These are phyloP conservation scores for Elanus axillaris DNA, from an alignment of 2,113 vertebrate genomes.

Conservation along the genomic window DNA sequence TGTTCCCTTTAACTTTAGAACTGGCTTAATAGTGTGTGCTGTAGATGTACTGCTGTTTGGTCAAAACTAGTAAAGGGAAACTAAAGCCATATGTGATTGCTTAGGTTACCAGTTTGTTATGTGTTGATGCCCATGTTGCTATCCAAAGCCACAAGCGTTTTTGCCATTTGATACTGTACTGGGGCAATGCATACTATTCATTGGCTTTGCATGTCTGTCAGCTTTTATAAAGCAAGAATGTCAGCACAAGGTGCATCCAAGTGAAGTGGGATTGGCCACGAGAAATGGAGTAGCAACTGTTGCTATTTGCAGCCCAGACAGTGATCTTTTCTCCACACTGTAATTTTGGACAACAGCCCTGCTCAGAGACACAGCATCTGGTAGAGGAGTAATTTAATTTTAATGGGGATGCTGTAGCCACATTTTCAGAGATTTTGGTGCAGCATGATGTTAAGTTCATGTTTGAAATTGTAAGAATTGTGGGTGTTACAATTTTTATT, in stretches of 20 bases:
- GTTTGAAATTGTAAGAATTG: not conserved
- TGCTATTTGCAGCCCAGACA: constrained; percentile 69
- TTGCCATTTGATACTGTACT: constrained; percentile 53
- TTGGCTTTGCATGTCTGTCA: constrained; percentile 53
- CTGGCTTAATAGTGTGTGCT: not conserved
- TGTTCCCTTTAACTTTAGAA: not conserved
- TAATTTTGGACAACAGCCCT: not conserved
- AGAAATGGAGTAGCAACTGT: constrained; percentile 70
- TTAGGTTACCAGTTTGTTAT: constrained; percentile 44
- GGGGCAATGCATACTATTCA: constrained; percentile 32
- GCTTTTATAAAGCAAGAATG: constrained; percentile 53
- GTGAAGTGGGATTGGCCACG: constrained; percentile 41
- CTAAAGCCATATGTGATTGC: not conserved
- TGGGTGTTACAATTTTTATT: not conserved
- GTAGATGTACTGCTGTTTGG: not conserved
- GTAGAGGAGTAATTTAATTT: not conserved
- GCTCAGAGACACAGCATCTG: not conserved
- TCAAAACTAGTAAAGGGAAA: not conserved
- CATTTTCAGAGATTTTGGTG: not conserved
- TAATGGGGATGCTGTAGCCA: not conserved
- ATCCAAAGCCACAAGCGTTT: constrained; percentile 55
- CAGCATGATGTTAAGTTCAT: not conserved
- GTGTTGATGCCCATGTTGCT: constrained; percentile 66
- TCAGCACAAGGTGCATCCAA: constrained; percentile 46
- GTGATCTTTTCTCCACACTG: constrained; percentile 41